phyloP scores from a whole-genome alignment of 1,140 invertebrate genomes.

The Cheumatopsyche charites region DNA sequence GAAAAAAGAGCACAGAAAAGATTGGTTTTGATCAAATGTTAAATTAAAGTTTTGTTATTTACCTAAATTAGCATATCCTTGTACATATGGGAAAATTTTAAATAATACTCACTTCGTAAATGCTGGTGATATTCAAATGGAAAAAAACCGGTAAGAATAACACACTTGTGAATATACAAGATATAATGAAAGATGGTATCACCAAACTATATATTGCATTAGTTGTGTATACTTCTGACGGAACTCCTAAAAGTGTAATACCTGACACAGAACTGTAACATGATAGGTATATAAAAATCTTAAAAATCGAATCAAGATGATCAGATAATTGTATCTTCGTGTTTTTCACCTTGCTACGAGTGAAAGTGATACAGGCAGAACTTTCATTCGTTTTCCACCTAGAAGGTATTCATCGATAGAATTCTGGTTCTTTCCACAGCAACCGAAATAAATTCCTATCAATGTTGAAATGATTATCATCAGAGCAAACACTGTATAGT shows the following conservation, averaged over 20 bases:
- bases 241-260: conserved; percentile 81
- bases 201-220: conserved; percentile 54
- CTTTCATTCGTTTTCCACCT: conserved; percentile 69
- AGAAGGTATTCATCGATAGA: conserved; percentile 68
- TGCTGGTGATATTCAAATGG: conserved; percentile 78
- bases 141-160: conserved; percentile 82
- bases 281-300: neutral
- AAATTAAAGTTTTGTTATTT: no score
- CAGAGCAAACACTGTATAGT: conserved; percentile 66
- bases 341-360: conserved; percentile 65
- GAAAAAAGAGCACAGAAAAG: conserved; percentile 32
- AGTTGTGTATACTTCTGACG: conserved; percentile 83
- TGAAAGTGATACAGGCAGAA: conserved; percentile 70
- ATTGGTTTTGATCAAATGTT: no score
- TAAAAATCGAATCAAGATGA: neutral
- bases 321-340: conserved; percentile 54
- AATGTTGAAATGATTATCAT: conserved; percentile 67
- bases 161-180: conserved; percentile 69
- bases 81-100: conserved; percentile 51
- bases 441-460: conserved; percentile 74
- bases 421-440: conserved; percentile 62
- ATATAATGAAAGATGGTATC: conserved; percentile 64
- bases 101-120: conserved; percentile 74
- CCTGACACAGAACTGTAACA: conserved; percentile 79
- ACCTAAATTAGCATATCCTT: no score